phyloP scores from a whole-genome alignment of 2,113 vertebrate genomes.

The Mustelus asterias region DNA sequence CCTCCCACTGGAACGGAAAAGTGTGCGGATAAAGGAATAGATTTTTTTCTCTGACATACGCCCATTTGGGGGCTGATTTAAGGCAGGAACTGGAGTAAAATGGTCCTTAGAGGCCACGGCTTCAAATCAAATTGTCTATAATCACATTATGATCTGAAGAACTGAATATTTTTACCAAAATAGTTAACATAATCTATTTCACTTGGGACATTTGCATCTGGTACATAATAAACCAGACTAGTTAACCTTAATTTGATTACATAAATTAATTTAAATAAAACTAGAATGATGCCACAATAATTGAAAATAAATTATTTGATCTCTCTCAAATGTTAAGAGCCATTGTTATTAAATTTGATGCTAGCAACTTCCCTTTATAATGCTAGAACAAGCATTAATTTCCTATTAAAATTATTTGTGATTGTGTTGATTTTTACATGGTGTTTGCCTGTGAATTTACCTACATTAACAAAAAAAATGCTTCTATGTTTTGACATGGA shows the following conservation, averaged over 20 bases:
- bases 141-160: background rate
- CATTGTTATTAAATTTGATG: background rate
- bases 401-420: background rate
- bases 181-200: background rate
- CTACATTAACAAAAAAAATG: too few relatives aligned
- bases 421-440: background rate
- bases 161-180: background rate
- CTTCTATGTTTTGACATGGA: background rate
- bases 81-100: background rate
- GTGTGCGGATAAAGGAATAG: background rate
- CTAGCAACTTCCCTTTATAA: background rate
- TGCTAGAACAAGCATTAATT: background rate
- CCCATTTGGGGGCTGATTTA: background rate
- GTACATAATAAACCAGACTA: background rate
- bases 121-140: background rate
- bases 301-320: background rate
- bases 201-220: background rate
- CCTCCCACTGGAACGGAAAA: background rate
- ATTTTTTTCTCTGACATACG: background rate
- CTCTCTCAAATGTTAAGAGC: background rate
- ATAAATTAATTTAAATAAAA: background rate
- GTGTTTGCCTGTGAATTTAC: background rate
- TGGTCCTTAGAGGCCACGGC: background rate
- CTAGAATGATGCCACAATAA: background rate
- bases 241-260: background rate